Evolutionary conservation across 1,140 invertebrate genomes (phyloP), one percentile per base, ranked within the genome.

Genomic region (Drosophila pseudoobscura): DNA sequence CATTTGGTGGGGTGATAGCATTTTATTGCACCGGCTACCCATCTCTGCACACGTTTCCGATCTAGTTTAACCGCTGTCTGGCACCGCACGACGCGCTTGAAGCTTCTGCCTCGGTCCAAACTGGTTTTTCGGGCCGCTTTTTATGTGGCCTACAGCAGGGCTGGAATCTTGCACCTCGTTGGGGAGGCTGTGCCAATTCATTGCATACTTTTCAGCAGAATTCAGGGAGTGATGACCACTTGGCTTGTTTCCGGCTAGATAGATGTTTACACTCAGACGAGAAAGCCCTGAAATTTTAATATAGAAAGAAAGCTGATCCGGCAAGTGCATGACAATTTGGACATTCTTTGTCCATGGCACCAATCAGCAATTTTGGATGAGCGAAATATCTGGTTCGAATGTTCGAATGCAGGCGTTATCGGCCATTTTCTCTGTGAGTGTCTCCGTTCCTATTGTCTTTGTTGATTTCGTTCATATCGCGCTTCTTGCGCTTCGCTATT

Each of bases 11-110:
- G 50, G 45, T 77, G 63, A 75, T 66, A 59, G 68, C 52, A 64
- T 88, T 82, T 75, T 82, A 88, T 82, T 54, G 52, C 53, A 57
- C 52, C 53, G 41, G 55, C 63, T 66, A 53, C 11, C 35, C 35
- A 13, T 5, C 69, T 57, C 58, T 53, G 55, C 47, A 62, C 44
- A 62, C 39, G 41, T 26, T 26, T 55, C 20, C 58, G 80, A 83
- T 78, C 80, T 60, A 83, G 75, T 83, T 83, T 75, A 44, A 73
- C 58, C 66, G 71, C 47, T 60, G 35, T 0, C 11, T 4, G 29
- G 2, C 64, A 43, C 22, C 57, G n/a, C 35, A 65, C 43, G 61
- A 43, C 46, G 26, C 43, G 35, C 26, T 29, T 35, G 24, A 15
- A 3, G 31, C 35, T 46, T 41, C 17, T 75, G 58, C 55, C 35